Percentiles rank a stretch among this genome's conserved stretches.
phyloP scores from a whole-genome alignment of 2,888 invertebrate species.

The Epinotia ramella region DNA sequence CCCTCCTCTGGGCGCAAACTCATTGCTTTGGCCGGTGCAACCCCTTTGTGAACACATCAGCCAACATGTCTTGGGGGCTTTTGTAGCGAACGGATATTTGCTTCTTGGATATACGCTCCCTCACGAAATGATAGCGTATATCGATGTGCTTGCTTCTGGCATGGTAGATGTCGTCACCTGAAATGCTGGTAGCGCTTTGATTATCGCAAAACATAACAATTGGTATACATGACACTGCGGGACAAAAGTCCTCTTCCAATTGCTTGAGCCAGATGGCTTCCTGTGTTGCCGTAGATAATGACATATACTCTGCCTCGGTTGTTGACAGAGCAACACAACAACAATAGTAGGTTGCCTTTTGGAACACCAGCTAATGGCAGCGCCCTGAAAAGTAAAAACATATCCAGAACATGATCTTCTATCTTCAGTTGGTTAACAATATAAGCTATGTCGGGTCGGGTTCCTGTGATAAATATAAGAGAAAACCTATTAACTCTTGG shows the following conservation, averaged over 20 bases:
- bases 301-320: conserved; percentile 54
- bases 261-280: conserved; percentile 49
- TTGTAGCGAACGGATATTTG: conserved; percentile 13
- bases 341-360: conserved; percentile 48
- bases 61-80: conserved; percentile 21
- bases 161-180: conserved; percentile 48
- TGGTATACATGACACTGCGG: conserved; percentile 43
- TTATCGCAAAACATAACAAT: conserved; percentile 50
- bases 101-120: conserved; percentile 40
- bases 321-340: conserved; percentile 52
- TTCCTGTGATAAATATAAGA: conserved; percentile 35
- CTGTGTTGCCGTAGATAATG: conserved; percentile 48
- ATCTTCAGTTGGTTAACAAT: conserved; percentile 41
- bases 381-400: conserved; percentile 46
- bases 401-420: conserved; percentile 47
- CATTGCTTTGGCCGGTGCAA: conserved; percentile 3
- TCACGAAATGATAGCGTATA: conserved; percentile 49
- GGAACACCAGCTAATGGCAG: conserved; percentile 47
- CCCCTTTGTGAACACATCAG: conserved; percentile 13
- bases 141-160: conserved; percentile 51
- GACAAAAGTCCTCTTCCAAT: conserved; percentile 43
- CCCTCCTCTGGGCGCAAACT: conserved; percentile 17
- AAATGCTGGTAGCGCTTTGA: conserved; percentile 52
- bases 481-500: conserved; percentile 15
- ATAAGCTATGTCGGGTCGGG: conserved; percentile 39